phyloP scores from a whole-genome alignment of 2,888 invertebrate species.

The Thelaira solivaga region DNA sequence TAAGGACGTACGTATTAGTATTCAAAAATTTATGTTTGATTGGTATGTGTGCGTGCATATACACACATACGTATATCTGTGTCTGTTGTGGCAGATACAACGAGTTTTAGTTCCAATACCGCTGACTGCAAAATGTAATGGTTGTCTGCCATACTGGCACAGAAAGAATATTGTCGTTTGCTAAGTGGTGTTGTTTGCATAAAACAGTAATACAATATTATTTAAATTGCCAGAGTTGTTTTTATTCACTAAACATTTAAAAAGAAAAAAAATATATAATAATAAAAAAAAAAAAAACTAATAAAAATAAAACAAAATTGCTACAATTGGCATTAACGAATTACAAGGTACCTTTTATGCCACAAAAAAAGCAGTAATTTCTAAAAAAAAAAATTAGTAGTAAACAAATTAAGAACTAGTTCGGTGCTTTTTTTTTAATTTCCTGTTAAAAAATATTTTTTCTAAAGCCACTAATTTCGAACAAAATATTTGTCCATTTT shows the following conservation, averaged over 20 bases:
- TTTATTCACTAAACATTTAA: constrained; percentile 49
- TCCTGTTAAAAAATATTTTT: no score
- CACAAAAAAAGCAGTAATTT: no score
- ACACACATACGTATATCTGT: no score
- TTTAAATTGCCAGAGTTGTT: constrained; percentile 65
- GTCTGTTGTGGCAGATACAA: constrained; percentile 15
- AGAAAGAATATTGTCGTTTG: constrained; percentile 57
- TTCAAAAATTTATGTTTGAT: neutral
- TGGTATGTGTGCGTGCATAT: neutral
- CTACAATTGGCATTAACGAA: neutral
- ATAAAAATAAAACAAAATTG: neutral
- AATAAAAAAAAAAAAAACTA: neutral
- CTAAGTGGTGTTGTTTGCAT: constrained; percentile 66
- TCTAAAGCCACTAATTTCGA: no score
- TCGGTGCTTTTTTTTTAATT: no score
- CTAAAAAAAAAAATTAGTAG: no score
- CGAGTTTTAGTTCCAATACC: neutral
- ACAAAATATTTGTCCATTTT: no score
- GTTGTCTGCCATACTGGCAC: constrained; percentile 32
- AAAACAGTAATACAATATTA: constrained; percentile 66
- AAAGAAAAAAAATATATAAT: constrained; percentile 35
- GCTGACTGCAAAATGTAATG: constrained; percentile 25
- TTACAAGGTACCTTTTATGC: neutral
- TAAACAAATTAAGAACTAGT: no score
- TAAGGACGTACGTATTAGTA: neutral